Conservation (phyloP, 2,888 invertebrate genomes). For the Epistrophella euchroma region DNA sequence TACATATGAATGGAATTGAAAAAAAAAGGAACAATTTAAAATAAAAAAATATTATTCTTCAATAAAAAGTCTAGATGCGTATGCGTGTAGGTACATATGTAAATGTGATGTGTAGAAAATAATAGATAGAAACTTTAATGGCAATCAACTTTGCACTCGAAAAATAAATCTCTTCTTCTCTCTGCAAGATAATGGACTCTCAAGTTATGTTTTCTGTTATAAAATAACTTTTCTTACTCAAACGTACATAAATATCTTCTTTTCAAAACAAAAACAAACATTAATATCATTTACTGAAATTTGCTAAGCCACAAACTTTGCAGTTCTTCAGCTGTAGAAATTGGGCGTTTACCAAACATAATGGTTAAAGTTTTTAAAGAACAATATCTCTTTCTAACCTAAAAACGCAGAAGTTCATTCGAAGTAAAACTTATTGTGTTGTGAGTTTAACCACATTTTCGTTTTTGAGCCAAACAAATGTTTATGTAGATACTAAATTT, state of each 20-base stretch:
- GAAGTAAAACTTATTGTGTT: conserved; percentile 13
- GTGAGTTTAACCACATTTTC: conserved; percentile 1
- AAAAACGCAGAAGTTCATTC: conserved; percentile 7
- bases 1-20: too few relatives aligned
- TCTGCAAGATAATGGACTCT: neutral
- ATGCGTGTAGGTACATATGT: neutral
- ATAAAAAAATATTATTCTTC: too few relatives aligned
- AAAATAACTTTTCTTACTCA: conserved; percentile 1
- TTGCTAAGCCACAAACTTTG: conserved; percentile 4
- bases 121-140: conserved; percentile 4
- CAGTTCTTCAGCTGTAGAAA: neutral
- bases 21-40: too few relatives aligned
- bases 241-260: neutral
- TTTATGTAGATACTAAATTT: neutral
- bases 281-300: conserved; percentile 18
- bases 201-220: conserved; percentile 1
- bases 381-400: neutral
- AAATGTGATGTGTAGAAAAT: neutral
- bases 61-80: too few relatives aligned
- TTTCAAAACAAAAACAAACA: conserved; percentile 17
- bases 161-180: conserved; percentile 3
- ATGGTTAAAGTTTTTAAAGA: conserved; percentile 13
- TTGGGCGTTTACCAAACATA: conserved; percentile 16
- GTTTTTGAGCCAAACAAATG: neutral
- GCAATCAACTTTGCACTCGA: conserved; percentile 1